Conservation (phyloP, 2,797 vertebrate species). For the Muraenolepis orangiensis region DNA sequence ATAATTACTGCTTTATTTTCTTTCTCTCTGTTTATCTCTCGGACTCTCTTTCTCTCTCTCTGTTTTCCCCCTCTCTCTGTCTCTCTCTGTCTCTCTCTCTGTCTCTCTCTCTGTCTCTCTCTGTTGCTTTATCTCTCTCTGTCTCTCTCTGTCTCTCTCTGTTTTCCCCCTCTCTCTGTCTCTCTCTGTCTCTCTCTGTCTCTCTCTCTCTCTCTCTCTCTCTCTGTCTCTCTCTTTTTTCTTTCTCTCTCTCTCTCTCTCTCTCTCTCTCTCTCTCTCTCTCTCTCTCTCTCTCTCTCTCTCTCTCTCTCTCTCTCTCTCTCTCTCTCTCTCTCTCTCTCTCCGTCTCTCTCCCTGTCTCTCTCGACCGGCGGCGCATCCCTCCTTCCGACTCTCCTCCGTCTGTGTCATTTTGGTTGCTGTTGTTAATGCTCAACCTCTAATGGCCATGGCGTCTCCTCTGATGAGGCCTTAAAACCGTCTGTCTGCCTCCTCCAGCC, state of each 20-base stretch:
- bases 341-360: slow-evolving; percentile 13
- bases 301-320: not conserved
- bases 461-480: slow-evolving; percentile 70
- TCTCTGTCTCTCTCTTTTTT: not conserved
- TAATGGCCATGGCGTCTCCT: slow-evolving; percentile 82
- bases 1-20: slow-evolving; percentile 54
- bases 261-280: not conserved
- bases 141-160: too few species aligned
- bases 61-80: too few species aligned
- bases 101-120: too few species aligned
- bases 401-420: slow-evolving; percentile 59
- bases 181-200: too few species aligned
- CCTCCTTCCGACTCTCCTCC: slow-evolving; percentile 23
- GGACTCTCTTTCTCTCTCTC: not conserved
- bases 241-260: not conserved
- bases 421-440: slow-evolving; percentile 73
- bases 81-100: too few species aligned
- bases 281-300: not conserved
- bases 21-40: not conserved
- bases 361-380: slow-evolving; percentile 28
- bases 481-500: slow-evolving; percentile 79
- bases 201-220: too few species aligned
- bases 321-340: not conserved
- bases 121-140: too few species aligned
- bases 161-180: too few species aligned